These are phyloP conservation scores for Melanogrammus aeglefinus DNA, from an alignment of 2,797 vertebrate species.

Conservation along the genomic window DNA sequence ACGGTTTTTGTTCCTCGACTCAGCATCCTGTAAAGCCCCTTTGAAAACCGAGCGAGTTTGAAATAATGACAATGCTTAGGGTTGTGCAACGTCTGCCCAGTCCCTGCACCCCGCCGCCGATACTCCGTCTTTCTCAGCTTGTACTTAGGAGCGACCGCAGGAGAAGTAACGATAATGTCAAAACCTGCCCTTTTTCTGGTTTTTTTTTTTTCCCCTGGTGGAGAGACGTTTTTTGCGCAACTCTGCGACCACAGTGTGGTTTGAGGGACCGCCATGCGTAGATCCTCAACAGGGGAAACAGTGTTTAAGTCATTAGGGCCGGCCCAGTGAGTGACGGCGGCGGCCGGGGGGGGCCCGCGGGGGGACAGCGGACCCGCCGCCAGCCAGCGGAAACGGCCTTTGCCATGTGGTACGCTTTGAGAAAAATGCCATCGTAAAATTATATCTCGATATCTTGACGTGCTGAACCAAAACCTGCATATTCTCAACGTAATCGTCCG, in stretches of 20 bases:
- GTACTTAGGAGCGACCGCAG: constrained; percentile 54
- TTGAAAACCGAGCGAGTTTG: constrained; percentile 19
- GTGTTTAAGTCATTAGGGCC: constrained; percentile 76
- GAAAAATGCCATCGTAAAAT: neutral
- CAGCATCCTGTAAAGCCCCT: neutral
- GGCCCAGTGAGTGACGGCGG: constrained; percentile 71
- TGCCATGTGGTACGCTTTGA: constrained; percentile 59
- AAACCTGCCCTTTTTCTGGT: constrained; percentile 38
- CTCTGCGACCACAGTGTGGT: constrained; percentile 60
- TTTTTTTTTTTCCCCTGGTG: constrained; percentile 27
- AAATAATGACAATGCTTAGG: constrained; percentile 54
- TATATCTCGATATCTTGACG: neutral
- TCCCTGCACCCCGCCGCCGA: constrained; percentile 44
- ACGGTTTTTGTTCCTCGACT: neutral
- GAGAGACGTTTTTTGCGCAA: constrained; percentile 56
- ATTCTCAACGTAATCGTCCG: neutral
- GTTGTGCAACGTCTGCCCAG: constrained; percentile 50
- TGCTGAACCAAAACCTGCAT: neutral
- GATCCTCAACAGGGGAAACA: constrained; percentile 72
- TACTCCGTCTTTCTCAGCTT: constrained; percentile 45
- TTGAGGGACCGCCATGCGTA: constrained; percentile 60
- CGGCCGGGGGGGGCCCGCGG: constrained; percentile 42
- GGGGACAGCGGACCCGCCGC: constrained; percentile 68
- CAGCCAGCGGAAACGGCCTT: constrained; percentile 72
- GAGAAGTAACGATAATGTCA: constrained; percentile 64